Evolutionary conservation across 2,113 vertebrate species (phyloP), one percentile per base, ranked within the genome.

Genomic region (Sinocyclocheilus maitianheensis): DNA sequence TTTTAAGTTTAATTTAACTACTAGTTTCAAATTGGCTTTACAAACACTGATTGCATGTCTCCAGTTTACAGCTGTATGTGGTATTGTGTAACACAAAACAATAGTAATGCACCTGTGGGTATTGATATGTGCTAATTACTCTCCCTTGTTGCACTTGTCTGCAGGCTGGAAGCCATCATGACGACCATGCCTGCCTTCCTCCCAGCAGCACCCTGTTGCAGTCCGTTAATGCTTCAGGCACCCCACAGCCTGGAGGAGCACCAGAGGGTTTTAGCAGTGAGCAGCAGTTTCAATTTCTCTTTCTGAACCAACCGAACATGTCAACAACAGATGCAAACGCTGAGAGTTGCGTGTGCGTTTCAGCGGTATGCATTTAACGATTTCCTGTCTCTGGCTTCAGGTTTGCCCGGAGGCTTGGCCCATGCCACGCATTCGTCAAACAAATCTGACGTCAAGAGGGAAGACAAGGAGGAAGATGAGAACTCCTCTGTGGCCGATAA

Each of bases 381-480:
- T 71, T 26, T 74, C 22, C 26, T 60, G 69, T 30, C 80, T 85
- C 85, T 87, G 30, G 79, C 37, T 46, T 0, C 26, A 95, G 96
- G 93, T 91, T 93, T 95, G 85, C 94, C 96, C 0, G 95, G 95
- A 89, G 96, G 94, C 2, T 92, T 97, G 77, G 93, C 95, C 4
- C 94, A 95, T 55, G 94, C 96, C 77, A 94, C 96, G 6, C 93
- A 95, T 88, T 94, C 96, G 40, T 95, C 96, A 0, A 96, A 95
- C 86, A 93, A 95, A 26, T 92, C 96, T 0, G 97, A 99, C 67
- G 97, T 99, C 90, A 99, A 99, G 93, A 93, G 96, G 86, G 97
- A 99, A 88, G 97, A 97, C 89, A 97, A 97, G 91, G 98, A 99
- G 67, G 98, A 98, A 0, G 98, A 99, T 3, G 98, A 99, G 88